phyloP scores from a whole-genome alignment of 2,888 invertebrate species.

The Cryptus armator region DNA sequence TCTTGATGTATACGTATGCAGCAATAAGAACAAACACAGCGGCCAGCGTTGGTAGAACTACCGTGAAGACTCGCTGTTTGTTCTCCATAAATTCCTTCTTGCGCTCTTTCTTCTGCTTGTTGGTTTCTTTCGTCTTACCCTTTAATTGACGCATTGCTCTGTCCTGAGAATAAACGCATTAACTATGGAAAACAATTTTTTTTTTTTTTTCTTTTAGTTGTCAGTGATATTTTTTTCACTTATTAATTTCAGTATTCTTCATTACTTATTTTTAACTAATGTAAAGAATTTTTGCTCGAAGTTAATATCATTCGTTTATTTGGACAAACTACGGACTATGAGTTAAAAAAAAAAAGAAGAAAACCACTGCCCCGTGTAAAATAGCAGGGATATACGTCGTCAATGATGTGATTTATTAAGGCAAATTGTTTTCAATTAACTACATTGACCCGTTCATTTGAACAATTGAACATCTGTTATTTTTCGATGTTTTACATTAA shows the following conservation, averaged over 20 bases:
- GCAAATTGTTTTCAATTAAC: background rate
- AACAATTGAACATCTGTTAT: background rate
- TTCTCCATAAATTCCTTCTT: constrained; percentile 93
- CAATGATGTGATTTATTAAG: background rate
- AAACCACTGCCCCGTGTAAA: background rate
- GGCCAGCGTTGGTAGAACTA: constrained; percentile 91
- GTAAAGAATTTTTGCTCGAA: background rate
- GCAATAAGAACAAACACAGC: constrained; percentile 90
- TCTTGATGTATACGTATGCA: constrained; percentile 92
- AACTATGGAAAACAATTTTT: background rate
- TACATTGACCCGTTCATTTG: background rate
- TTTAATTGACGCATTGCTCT: constrained; percentile 91
- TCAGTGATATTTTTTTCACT: background rate
- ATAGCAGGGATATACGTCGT: background rate
- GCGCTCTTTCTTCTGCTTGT: constrained; percentile 93
- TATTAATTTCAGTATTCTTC: background rate
- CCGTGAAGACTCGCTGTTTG: constrained; percentile 92
- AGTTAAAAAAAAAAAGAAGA: background rate
- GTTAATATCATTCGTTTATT: too few species aligned
- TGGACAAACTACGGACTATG: too few species aligned
- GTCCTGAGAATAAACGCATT: background rate
- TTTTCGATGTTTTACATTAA: background rate
- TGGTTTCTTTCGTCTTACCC: constrained; percentile 93
- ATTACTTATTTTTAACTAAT: background rate
- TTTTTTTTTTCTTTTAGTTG: background rate